Evolutionary conservation across 1,140 invertebrate genomes (phyloP), one percentile per base, ranked within the genome.

Genomic region (Gryllus bimaculatus): DNA sequence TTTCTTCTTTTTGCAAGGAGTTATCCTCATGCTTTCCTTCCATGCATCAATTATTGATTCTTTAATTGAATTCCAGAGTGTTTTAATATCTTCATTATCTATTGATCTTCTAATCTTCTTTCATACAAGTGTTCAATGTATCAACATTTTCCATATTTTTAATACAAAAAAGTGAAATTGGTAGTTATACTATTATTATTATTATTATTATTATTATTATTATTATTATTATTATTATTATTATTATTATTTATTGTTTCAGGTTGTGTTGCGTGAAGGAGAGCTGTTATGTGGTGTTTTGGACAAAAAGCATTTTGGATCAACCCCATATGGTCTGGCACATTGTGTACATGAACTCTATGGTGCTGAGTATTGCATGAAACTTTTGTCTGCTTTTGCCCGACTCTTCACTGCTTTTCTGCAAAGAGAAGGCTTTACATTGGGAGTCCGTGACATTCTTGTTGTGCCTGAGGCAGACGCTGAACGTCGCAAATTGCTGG

Each of bases 281-380:
- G 93, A 99, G 86, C 86, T 99, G 10, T 84, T 99, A 1, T 92
- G 89, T 82, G 98, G 98, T 8, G 92, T 99, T n/a, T 87, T 99
- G 66, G 98, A 99, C 86, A 99, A 99, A 87, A 93, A 92, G 48
- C 97, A 99, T 84, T 97, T 96, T 86, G 98, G 98, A 21, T 93
- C 97, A 0, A 97, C 97, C 0, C 91, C 94, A 7, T 98, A 94
- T 86, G 95, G 98, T 82, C 89, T 99, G 13, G 91, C 98, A 20
- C 97, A 99, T 84, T 93, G 93, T 81, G 92, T 97, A 85, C 97
- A 94, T 86, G 97, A 98, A 87, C 85, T 99, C 10, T 99, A 99
- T 87, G 98, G 98, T 8, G 96, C 95, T 47, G 86, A 89, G 75
- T 91, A 91, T 80, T 96, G 97, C 4, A 92, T 91, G 48, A 88